A percentile compares a stretch with the other conserved stretches of the same genome.
phyloP scores from a whole-genome alignment of 1,140 invertebrate species.

The Babylonia areolata region DNA sequence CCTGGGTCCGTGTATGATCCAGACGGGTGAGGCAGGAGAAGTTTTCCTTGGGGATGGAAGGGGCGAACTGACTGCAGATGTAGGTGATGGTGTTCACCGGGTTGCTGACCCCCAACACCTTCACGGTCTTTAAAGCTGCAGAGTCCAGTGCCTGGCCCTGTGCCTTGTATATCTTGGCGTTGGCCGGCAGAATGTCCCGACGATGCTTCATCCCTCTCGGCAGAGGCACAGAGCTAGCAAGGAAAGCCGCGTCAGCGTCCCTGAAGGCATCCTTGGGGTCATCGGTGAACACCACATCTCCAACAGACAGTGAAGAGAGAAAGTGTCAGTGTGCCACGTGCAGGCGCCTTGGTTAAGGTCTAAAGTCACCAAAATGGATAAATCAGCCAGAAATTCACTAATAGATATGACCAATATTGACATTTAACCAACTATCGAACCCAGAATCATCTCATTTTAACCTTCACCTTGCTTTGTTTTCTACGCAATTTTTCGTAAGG shows the following conservation, averaged over 20 bases:
- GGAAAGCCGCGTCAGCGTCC: constrained; percentile 97
- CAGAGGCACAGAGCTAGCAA: constrained; percentile 98
- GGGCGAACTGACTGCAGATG: constrained; percentile 91
- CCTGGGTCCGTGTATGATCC: constrained; percentile 96
- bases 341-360: too few relatives aligned
- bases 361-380: too few relatives aligned
- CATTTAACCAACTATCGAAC: too few relatives aligned
- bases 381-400: too few relatives aligned
- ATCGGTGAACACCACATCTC: too few relatives aligned
- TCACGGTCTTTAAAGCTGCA: constrained; percentile 88
- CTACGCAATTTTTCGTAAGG: too few relatives aligned
- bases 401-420: too few relatives aligned
- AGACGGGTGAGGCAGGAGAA: constrained; percentile 98
- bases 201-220: constrained; percentile 99
- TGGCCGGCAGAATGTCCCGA: constrained; percentile 94
- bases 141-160: constrained; percentile 95
- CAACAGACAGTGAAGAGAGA: too few relatives aligned
- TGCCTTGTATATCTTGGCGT: constrained; percentile 99
- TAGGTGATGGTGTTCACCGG: constrained; percentile 99
- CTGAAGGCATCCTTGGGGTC: constrained; percentile 87
- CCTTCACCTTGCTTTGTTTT: too few relatives aligned
- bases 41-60: constrained; percentile 96
- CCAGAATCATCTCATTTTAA: too few relatives aligned
- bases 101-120: constrained; percentile 98
- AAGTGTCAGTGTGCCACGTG: too few relatives aligned